Conservation (phyloP, 35 echinoderm and acorn worm genomes). For the Lytechinus pictus region DNA sequence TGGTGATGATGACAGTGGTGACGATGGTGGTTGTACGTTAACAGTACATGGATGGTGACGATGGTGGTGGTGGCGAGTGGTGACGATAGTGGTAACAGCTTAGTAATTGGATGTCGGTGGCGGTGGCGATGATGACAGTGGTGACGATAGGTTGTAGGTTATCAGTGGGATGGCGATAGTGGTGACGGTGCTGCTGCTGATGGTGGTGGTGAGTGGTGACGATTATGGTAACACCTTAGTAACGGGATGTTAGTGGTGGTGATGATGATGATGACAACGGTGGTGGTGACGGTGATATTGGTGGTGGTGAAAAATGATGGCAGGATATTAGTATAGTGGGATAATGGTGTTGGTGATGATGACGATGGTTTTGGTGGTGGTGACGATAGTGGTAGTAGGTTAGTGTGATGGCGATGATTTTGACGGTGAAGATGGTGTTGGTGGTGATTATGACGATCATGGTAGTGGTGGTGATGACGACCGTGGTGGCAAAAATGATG, state of each 20-base stretch:
- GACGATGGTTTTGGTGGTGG: background rate
- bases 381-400: background rate
- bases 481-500: background rate
- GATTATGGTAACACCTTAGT: too few relatives aligned
- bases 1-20: background rate
- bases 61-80: background rate
- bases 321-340: background rate
- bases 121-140: background rate
- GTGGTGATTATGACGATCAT: background rate
- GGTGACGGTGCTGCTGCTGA: background rate
- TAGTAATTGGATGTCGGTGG: too few relatives aligned
- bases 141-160: too few relatives aligned
- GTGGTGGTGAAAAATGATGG: background rate
- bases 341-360: background rate
- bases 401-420: background rate
- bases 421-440: background rate
- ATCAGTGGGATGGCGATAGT: background rate
- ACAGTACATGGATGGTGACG: too few relatives aligned
- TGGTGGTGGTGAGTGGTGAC: too few relatives aligned
- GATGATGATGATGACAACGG: background rate
- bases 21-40: background rate
- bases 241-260: too few relatives aligned
- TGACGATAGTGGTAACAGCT: background rate
- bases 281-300: background rate
- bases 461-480: background rate